These are phyloP conservation scores for Euthynnus affinis DNA, from an alignment of 2,797 vertebrate genomes.

Conservation along the genomic window DNA sequence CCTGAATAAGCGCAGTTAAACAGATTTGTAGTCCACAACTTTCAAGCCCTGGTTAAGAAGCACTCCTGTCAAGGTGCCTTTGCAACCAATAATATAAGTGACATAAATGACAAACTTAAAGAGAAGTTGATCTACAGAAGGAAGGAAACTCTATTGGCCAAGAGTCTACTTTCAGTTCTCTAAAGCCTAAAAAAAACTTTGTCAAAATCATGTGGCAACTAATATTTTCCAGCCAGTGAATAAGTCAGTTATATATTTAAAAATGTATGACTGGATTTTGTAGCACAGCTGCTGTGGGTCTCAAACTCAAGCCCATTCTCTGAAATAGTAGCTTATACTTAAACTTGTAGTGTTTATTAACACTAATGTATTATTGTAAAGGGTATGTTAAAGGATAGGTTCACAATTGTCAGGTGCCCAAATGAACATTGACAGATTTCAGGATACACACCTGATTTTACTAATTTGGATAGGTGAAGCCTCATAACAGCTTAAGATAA, in stretches of 20 bases:
- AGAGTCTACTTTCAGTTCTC: conserved; percentile 71
- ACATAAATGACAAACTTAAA: background rate
- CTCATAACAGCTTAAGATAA: too few species aligned
- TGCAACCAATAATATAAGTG: background rate
- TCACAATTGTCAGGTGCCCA: too few species aligned
- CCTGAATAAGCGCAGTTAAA: too few species aligned
- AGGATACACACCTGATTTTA: too few species aligned
- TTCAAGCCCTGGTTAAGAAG: background rate
- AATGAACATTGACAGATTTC: too few species aligned
- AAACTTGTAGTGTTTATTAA: background rate
- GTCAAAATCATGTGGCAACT: conserved; percentile 32
- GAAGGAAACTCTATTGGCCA: conserved; percentile 52
- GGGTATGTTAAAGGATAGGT: too few species aligned
- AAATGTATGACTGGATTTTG: background rate
- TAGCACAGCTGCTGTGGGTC: background rate
- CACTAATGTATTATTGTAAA: background rate
- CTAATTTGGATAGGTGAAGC: too few species aligned
- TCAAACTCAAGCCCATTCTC: background rate
- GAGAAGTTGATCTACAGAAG: conserved; percentile 45
- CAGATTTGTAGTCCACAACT: too few species aligned
- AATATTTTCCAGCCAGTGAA: background rate
- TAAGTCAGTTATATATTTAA: conserved; percentile 4
- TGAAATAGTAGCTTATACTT: too few species aligned
- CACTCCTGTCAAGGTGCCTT: background rate
- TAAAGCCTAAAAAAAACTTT: background rate